These are phyloP conservation scores for Eupelmus urozonus DNA, from an alignment of 2,888 invertebrate species.

Conservation along the genomic window DNA sequence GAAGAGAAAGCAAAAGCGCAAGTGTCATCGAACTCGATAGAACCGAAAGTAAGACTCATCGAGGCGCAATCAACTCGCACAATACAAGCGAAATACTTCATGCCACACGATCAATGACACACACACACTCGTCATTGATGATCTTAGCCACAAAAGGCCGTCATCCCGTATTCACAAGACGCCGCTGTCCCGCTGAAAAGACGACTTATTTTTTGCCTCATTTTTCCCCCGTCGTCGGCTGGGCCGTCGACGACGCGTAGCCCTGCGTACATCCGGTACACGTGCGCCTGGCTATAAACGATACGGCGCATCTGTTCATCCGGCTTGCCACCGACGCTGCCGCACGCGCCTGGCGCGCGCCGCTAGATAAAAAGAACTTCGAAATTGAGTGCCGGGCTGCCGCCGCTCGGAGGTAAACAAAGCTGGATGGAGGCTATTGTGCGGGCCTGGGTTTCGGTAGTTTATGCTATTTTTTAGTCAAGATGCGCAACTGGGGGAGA, in stretches of 20 bases:
- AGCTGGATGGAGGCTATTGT: no score
- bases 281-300: conserved; percentile 10
- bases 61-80: neutral
- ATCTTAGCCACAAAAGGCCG: neutral
- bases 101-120: no score
- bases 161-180: conserved; percentile 18
- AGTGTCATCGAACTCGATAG: conserved; percentile 15
- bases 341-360: no score
- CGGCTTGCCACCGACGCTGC: neutral
- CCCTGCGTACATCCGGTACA: conserved; percentile 30
- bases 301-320: conserved; percentile 51
- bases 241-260: neutral
- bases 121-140: conserved; percentile 3
- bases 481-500: no score
- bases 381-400: no score
- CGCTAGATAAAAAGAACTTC: no score
- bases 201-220: neutral
- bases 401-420: no score
- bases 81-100: neutral
- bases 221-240: neutral
- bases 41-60: conserved; percentile 25
- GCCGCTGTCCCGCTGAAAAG: conserved; percentile 21
- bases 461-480: no score
- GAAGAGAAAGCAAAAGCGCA: neutral
- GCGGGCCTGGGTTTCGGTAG: no score